Evolutionary conservation across 2,113 vertebrate genomes (phyloP).

Genomic region (Arizona elegans): DNA sequence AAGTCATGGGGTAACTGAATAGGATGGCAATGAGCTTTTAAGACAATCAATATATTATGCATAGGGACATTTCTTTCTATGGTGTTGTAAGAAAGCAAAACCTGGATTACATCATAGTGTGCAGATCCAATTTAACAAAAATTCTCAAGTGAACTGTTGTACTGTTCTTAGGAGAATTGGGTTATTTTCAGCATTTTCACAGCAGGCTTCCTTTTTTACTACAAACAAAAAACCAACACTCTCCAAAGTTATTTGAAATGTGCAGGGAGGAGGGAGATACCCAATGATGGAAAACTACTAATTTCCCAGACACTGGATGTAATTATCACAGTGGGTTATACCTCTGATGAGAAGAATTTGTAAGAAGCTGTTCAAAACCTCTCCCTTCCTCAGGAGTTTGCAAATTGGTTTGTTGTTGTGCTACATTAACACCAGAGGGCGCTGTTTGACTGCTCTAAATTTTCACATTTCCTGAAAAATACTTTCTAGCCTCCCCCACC

Average conservation of each 20-base stretch:
- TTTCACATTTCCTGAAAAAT: not conserved
- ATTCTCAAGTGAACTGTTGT: not conserved
- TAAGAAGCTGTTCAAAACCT: not conserved
- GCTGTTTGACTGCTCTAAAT: constrained; percentile 28
- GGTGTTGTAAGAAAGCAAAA: not conserved
- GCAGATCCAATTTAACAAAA: not conserved
- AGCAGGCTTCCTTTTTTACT: accelerated
- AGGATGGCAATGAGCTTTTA: not conserved
- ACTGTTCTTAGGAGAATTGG: not conserved
- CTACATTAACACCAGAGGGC: constrained; percentile 49
- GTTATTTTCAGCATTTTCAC: not conserved
- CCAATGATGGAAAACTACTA: not conserved
- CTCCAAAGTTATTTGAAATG: not conserved
- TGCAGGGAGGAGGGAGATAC: not conserved
- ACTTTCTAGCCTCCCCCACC: not conserved
- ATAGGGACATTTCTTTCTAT: not conserved
- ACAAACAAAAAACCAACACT: not conserved
- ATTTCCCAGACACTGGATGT: not conserved
- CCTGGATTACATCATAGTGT: not conserved
- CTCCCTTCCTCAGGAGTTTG: too few relatives aligned
- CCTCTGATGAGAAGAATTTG: not conserved
- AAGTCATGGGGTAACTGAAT: not conserved
- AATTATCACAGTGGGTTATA: not conserved
- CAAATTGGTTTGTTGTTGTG: not conserved
- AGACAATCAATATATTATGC: not conserved